Evolutionary conservation across 2,113 vertebrate genomes (phyloP), one percentile per base, ranked within the genome.

Genomic region (Oreochromis aureus): DNA sequence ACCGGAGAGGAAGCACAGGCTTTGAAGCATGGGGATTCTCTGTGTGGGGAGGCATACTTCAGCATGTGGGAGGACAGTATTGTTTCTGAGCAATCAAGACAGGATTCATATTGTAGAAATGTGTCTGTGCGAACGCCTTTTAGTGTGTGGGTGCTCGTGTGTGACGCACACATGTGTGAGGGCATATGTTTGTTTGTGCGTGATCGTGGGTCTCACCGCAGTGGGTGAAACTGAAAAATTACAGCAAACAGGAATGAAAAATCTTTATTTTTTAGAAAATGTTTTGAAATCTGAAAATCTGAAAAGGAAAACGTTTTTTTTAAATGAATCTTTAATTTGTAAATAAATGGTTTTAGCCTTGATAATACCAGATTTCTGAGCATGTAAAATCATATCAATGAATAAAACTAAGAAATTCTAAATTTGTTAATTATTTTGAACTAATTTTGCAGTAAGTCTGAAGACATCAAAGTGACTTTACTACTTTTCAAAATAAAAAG

Each of bases 11-110:
- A 91, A 90, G 87, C 63, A 30, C 85, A 61, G 82, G 90, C 92
- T 94, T 94, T 94, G 85, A 90, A 89, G 81, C 89, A 58, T 44
- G 55, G 88, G 87, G 89, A 86, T 73, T 83, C 85, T 90, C 84
- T 87, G 82, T 30, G 48, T 84, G 87, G 83, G 90, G 89, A 90
- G 85, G 86, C 87, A 89, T 91, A 82, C 76, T 89, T 89, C 30
- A 84, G 32, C 83, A 48, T 86, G 91, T 89, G 91, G 94, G 92
- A 86, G 90, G 87, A 91, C 41, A 76, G 71, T 63, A 92, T 86
- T 83, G 32, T 85, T 86, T 71, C 56, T 91, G 66, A 90, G 83
- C 78, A 84, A 85, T 55, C 19, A 22, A 51, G 36, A 58, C 83
- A 82, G 83, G 41, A 87, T 89, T 89, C 36, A 89, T 46, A 78